A percentile compares a stretch with the other conserved stretches of the same genome.
Conservation (phyloP, 2,797 vertebrate genomes). For the Bufotes viridis region DNA sequence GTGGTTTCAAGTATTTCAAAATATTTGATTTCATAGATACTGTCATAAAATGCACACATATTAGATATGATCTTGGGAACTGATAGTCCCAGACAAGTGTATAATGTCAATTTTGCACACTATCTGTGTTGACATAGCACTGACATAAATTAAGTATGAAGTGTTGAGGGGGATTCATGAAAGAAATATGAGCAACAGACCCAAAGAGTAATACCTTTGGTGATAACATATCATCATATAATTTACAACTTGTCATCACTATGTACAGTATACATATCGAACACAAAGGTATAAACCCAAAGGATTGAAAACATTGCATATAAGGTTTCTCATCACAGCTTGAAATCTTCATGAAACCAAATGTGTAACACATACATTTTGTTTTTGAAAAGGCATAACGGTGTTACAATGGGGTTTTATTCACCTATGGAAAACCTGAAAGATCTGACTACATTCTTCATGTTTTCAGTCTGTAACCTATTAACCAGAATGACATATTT, state of each 20-base stretch:
- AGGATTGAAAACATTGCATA: constrained; percentile 18
- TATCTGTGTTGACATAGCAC: constrained; percentile 5
- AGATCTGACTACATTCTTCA: background rate
- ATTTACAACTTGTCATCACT: constrained; percentile 47
- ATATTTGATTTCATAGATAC: constrained; percentile 28
- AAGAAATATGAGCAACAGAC: constrained; percentile 33
- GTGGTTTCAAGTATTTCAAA: background rate
- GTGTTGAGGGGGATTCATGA: constrained; percentile 13
- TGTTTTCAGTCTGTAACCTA: constrained; percentile 21
- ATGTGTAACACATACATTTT: constrained; percentile 29
- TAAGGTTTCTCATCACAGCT: constrained; percentile 45
- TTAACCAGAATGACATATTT: background rate
- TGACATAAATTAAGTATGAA: constrained; percentile 49
- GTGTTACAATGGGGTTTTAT: background rate
- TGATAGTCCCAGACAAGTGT: constrained; percentile 48
- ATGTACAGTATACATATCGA: constrained; percentile 38
- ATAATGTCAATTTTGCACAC: constrained; percentile 34
- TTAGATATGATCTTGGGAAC: constrained; percentile 1
- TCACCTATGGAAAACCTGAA: constrained; percentile 9
- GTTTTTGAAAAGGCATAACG: background rate
- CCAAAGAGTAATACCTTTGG: background rate
- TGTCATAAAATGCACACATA: constrained; percentile 13
- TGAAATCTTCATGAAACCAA: constrained; percentile 39
- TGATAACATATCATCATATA: constrained; percentile 46
- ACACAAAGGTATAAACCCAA: constrained; percentile 29